Evolutionary conservation across 64 coral and sea anemone genomes (phyloP).

Genomic region (Orbicella faveolata): DNA sequence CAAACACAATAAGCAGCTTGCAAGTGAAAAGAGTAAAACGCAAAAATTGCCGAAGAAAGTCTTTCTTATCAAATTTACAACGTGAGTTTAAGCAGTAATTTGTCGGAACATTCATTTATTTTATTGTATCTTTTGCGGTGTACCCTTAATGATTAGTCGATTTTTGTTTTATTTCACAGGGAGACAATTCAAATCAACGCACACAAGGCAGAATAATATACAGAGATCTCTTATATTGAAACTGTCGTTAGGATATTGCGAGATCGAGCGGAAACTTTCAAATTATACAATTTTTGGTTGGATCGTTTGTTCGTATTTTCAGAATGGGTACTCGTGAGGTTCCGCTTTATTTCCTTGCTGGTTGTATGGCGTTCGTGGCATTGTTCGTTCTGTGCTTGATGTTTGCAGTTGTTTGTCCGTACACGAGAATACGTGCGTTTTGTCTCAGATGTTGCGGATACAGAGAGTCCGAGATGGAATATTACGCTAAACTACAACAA

Average conservation of each 20-base stretch:
- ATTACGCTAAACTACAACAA: slow-evolving; percentile 14
- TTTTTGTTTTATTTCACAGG: background rate
- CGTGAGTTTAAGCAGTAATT: background rate
- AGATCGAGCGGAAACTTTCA: too few relatives aligned
- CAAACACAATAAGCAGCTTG: background rate
- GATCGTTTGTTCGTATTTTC: background rate
- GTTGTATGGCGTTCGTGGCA: background rate
- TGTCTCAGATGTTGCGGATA: background rate
- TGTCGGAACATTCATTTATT: background rate
- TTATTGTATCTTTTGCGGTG: background rate
- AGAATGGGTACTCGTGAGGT: background rate
- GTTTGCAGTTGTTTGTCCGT: slow-evolving; percentile 22
- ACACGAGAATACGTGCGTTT: slow-evolving; percentile 17
- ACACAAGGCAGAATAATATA: background rate
- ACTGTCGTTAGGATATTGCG: too few relatives aligned
- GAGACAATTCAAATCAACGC: background rate
- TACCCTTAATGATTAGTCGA: background rate
- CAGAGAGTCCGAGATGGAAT: background rate
- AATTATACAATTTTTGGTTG: background rate
- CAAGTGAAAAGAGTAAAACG: background rate
- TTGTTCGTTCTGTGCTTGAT: background rate
- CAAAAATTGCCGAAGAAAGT: background rate
- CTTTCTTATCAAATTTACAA: background rate
- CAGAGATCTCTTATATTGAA: background rate
- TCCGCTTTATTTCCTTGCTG: slow-evolving; percentile 23